Percentiles rank a stretch among this genome's conserved stretches.
phyloP scores from a whole-genome alignment of 2,888 invertebrate genomes.

The Craniophora ligustri region DNA sequence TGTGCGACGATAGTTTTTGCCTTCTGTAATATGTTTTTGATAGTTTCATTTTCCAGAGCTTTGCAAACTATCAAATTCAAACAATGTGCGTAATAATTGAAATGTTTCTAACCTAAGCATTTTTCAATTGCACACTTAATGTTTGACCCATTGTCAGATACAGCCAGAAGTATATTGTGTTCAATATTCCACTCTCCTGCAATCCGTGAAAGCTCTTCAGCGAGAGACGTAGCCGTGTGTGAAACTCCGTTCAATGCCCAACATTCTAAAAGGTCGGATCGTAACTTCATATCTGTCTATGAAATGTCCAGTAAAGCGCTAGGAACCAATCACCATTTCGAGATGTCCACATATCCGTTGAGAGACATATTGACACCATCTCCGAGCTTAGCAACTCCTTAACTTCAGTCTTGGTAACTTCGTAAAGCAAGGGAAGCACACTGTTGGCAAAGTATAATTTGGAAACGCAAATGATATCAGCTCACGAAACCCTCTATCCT shows the following conservation, averaged over 20 bases:
- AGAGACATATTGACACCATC: conserved; percentile 18
- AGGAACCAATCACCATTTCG: conserved; percentile 15
- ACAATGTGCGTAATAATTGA: too few species aligned
- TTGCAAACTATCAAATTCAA: too few species aligned
- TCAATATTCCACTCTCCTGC: conserved; percentile 11
- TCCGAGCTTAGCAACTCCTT: conserved; percentile 11
- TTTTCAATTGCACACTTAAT: conserved; percentile 16
- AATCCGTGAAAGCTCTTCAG: conserved; percentile 1
- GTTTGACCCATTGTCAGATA: conserved; percentile 36
- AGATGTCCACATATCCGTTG: conserved; percentile 35
- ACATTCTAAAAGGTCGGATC: conserved; percentile 15
- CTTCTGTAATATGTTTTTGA: too few species aligned
- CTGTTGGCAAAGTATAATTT: conserved; percentile 45
- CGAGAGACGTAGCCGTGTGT: conserved; percentile 12
- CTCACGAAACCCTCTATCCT: conserved; percentile 34
- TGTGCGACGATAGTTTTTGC: too few species aligned
- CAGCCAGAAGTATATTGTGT: conserved; percentile 4
- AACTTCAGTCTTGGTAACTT: not conserved
- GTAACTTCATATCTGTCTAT: conserved; percentile 12
- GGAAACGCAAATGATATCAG: conserved; percentile 22
- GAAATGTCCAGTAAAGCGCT: conserved; percentile 13
- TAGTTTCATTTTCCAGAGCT: too few species aligned
- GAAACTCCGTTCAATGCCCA: not conserved
- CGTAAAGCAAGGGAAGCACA: conserved; percentile 27
- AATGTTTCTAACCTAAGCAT: conserved; percentile 41